Conservation (phyloP, 2,113 vertebrate genomes). For the Aegypius monachus region DNA sequence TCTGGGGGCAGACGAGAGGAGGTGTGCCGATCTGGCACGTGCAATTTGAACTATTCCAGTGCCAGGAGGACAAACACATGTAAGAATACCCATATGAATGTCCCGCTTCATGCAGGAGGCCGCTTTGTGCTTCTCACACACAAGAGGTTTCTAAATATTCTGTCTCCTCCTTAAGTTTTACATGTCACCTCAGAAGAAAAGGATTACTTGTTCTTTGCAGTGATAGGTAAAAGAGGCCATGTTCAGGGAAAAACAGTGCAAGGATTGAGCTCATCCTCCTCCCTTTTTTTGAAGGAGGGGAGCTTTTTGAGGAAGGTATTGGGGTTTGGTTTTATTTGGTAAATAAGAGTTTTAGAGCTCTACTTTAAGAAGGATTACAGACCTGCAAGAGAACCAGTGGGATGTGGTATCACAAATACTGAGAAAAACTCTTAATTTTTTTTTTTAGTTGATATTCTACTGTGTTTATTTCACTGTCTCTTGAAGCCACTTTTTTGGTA, state of each 20-base stretch:
- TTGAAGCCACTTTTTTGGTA: not conserved
- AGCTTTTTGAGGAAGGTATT: not conserved
- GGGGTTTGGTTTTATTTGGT: not conserved
- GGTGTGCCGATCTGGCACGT: not conserved
- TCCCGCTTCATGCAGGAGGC: not conserved
- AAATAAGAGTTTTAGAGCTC: not conserved
- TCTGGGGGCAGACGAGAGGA: not conserved
- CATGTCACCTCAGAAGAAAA: not conserved
- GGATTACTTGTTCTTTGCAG: not conserved
- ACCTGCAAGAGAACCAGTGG: not conserved
- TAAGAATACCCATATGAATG: not conserved
- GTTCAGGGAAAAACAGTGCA: not conserved
- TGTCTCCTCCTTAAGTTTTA: not conserved
- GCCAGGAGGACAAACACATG: not conserved
- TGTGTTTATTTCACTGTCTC: not conserved
- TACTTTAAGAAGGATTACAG: not conserved
- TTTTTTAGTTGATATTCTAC: not conserved
- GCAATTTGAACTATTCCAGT: not conserved
- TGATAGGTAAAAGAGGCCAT: not conserved
- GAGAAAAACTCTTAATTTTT: not conserved
- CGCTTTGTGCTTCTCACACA: not conserved
- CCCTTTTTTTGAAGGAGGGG: not conserved
- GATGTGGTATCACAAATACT: not conserved
- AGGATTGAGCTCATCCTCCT: not conserved
- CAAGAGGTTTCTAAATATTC: not conserved